These are phyloP conservation scores for Asteroscopus sphinx DNA, from an alignment of 2,888 invertebrate species.

Conservation along the genomic window DNA sequence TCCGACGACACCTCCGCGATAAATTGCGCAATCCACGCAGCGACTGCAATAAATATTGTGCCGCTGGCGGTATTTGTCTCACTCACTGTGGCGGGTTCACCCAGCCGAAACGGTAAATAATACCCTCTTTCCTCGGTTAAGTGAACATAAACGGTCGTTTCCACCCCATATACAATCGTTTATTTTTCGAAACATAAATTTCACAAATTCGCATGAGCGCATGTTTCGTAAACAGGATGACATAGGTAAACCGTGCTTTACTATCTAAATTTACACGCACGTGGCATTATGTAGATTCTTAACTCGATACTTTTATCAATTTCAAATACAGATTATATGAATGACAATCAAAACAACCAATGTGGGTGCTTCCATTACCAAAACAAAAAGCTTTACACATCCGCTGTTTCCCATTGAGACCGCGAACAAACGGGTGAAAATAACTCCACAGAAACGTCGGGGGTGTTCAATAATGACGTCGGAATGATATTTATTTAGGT, in stretches of 20 bases:
- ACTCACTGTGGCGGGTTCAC: conserved; percentile 88
- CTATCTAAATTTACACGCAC: conserved; percentile 46
- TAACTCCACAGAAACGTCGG: conserved; percentile 77
- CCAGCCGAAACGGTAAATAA: conserved; percentile 89
- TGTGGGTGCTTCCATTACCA: conserved; percentile 39
- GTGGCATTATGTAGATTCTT: conserved; percentile 20
- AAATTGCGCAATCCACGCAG: conserved; percentile 89
- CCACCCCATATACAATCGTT: conserved; percentile 90
- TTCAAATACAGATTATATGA: conserved; percentile 32
- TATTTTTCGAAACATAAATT: conserved; percentile 89
- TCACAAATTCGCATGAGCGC: conserved; percentile 83
- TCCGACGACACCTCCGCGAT: conserved; percentile 87
- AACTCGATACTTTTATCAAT: conserved; percentile 29
- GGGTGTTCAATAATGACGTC: conserved; percentile 84
- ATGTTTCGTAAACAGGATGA: conserved; percentile 70
- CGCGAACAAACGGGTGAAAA: conserved; percentile 82
- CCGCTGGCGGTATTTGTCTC: conserved; percentile 87
- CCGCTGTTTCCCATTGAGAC: conserved; percentile 70
- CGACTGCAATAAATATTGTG: conserved; percentile 88
- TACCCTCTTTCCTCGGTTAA: conserved; percentile 90
- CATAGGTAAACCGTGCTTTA: conserved; percentile 66
- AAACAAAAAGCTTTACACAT: conserved; percentile 62
- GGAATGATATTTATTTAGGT: conserved; percentile 88
- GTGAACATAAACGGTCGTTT: conserved; percentile 90
- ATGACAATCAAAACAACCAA: conserved; percentile 36